These are phyloP conservation scores for Brachionus plicatilis DNA, from an alignment of 1,140 invertebrate genomes.

Conservation along the genomic window DNA sequence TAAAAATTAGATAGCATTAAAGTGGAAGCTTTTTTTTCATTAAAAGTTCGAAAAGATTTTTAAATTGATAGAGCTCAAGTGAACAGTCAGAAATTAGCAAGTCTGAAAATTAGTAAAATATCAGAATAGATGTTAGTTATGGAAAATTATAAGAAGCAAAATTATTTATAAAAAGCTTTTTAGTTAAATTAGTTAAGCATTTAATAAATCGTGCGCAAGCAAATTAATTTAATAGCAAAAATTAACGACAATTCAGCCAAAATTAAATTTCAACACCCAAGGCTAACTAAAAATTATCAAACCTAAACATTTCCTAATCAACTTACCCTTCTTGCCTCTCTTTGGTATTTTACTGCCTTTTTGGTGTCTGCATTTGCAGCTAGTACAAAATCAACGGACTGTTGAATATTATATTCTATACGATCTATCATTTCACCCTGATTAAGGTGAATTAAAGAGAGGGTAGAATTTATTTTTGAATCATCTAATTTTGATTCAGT, in stretches of 20 bases:
- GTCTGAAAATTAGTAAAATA: background rate
- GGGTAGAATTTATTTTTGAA: background rate
- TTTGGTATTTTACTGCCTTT: constrained; percentile 99
- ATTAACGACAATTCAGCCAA: background rate
- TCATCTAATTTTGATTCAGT: background rate
- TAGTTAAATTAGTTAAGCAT: background rate
- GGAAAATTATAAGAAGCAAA: background rate
- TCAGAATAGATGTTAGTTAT: background rate
- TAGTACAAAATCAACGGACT: constrained; percentile 98
- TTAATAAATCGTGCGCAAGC: background rate
- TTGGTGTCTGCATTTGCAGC: constrained; percentile 98
- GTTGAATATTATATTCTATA: constrained; percentile 99
- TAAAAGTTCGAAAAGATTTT: background rate
- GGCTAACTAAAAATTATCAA: background rate
- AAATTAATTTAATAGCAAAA: background rate
- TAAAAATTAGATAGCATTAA: too few species aligned
- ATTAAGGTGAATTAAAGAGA: background rate
- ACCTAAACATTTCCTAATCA: background rate
- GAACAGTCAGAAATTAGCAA: background rate
- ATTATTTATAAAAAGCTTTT: background rate
- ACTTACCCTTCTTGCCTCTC: constrained; percentile 97
- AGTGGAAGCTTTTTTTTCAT: background rate
- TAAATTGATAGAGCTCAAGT: background rate
- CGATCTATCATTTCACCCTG: constrained; percentile 83
- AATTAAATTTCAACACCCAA: background rate